These are phyloP conservation scores for Silurus glanis DNA, from an alignment of 2,113 vertebrate genomes.

Conservation along the genomic window DNA sequence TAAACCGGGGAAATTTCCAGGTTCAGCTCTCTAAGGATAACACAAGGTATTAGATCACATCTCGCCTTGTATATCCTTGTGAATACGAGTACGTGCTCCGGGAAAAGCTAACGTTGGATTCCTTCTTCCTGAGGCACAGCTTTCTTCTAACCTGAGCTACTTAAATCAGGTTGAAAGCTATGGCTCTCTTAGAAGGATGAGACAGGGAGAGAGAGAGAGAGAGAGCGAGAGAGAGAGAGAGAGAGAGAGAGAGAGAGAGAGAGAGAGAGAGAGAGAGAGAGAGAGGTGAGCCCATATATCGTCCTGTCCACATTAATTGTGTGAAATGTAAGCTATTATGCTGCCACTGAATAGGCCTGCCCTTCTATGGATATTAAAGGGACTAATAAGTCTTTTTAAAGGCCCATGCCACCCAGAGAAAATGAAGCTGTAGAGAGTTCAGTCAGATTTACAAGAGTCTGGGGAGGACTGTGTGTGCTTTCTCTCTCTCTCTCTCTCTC, in stretches of 20 bases:
- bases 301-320: conserved; percentile 63
- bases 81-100: neutral
- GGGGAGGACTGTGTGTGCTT: neutral
- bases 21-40: neutral
- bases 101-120: neutral
- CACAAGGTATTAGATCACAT: neutral
- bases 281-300: conserved; percentile 31
- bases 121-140: neutral
- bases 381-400: conserved; percentile 54
- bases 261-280: neutral
- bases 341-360: conserved; percentile 50
- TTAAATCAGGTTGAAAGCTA: conserved; percentile 25
- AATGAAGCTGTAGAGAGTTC: conserved; percentile 27
- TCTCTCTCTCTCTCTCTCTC: conserved; percentile 2
- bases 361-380: conserved; percentile 50
- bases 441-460: conserved; percentile 28
- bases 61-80: neutral
- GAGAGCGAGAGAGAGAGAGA: conserved; percentile 19
- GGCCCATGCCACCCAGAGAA: conserved; percentile 33
- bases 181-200: neutral
- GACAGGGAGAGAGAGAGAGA: neutral
- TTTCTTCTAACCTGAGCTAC: neutral
- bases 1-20: neutral
- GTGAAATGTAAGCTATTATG: conserved; percentile 43
- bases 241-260: neutral